Percentiles rank a stretch among this genome's conserved stretches.
Evolutionary conservation across 2,113 vertebrate genomes (phyloP).

Genomic region (Axis porcinus): DNA sequence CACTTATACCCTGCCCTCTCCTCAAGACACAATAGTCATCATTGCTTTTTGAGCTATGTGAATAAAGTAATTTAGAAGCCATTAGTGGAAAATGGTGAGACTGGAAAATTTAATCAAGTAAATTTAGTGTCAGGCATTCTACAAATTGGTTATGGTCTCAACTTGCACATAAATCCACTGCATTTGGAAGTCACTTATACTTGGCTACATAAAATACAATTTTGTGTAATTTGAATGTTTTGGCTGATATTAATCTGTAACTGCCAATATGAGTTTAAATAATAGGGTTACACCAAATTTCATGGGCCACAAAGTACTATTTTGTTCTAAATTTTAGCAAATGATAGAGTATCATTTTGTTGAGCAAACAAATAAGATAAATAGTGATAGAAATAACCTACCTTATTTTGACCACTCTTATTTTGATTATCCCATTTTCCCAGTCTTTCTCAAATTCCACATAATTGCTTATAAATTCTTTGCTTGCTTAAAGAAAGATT

Average conservation of each 20-base stretch:
- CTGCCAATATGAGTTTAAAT: slow-evolving; percentile 52
- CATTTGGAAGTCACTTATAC: slow-evolving; percentile 54
- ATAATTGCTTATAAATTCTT: neutral
- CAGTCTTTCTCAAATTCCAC: neutral
- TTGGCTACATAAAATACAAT: slow-evolving; percentile 55
- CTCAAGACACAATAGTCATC: neutral
- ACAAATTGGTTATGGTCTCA: slow-evolving; percentile 4
- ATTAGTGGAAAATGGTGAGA: neutral
- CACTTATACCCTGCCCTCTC: neutral
- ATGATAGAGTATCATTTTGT: slow-evolving; percentile 36
- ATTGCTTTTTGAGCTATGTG: neutral
- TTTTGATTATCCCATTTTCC: neutral
- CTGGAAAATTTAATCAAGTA: slow-evolving; percentile 37
- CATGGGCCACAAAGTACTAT: neutral
- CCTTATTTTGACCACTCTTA: neutral
- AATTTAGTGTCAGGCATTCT: neutral
- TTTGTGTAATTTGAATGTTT: slow-evolving; percentile 56
- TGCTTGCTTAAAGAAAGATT: neutral
- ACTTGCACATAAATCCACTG: neutral
- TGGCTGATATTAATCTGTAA: slow-evolving; percentile 39
- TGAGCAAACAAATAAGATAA: slow-evolving; percentile 19
- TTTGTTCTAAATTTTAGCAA: slow-evolving; percentile 36
- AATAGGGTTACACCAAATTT: slow-evolving; percentile 44
- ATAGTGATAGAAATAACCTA: neutral
- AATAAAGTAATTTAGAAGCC: slow-evolving; percentile 27